phyloP scores from a whole-genome alignment of 2,113 vertebrate genomes.

The Trinectes maculatus region DNA sequence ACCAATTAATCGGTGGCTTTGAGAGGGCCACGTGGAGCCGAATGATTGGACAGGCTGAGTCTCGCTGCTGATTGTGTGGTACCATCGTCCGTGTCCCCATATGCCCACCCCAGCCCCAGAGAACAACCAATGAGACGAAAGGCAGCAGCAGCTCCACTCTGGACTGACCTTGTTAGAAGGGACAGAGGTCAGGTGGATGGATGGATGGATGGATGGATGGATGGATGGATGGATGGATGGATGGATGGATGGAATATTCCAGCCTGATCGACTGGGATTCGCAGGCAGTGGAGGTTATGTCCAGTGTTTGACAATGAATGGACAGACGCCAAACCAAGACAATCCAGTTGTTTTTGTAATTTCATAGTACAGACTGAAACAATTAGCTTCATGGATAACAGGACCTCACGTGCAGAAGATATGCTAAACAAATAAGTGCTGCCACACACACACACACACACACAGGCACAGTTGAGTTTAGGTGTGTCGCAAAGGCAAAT shows the following conservation, averaged over 20 bases:
- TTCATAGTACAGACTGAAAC: background rate
- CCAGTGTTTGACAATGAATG: background rate
- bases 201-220: background rate
- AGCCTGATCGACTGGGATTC: slow-evolving; percentile 85
- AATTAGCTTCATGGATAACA: background rate
- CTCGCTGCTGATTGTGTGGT: slow-evolving; percentile 80
- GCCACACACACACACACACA: background rate
- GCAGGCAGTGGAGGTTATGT: slow-evolving; percentile 13
- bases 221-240: slow-evolving; percentile 65
- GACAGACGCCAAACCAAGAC: too few species aligned
- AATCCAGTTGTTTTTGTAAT: too few species aligned
- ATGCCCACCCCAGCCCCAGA: slow-evolving; percentile 79
- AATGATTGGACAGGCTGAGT: slow-evolving; percentile 52
- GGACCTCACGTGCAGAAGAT: background rate
- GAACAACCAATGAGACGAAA: slow-evolving; percentile 83
- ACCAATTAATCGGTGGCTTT: slow-evolving; percentile 82
- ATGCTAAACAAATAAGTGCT: background rate
- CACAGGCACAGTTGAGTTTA: background rate
- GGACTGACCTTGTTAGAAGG: slow-evolving; percentile 90
- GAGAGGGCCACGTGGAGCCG: slow-evolving; percentile 66
- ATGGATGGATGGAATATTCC: slow-evolving; percentile 69
- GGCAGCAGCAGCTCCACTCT: slow-evolving; percentile 87
- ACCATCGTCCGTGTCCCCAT: slow-evolving; percentile 78
- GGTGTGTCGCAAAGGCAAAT: background rate
- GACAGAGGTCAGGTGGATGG: slow-evolving; percentile 82